Base-by-base conservation (phyloP, 2,113 vertebrate species). In the Elachura formosa region DNA sequence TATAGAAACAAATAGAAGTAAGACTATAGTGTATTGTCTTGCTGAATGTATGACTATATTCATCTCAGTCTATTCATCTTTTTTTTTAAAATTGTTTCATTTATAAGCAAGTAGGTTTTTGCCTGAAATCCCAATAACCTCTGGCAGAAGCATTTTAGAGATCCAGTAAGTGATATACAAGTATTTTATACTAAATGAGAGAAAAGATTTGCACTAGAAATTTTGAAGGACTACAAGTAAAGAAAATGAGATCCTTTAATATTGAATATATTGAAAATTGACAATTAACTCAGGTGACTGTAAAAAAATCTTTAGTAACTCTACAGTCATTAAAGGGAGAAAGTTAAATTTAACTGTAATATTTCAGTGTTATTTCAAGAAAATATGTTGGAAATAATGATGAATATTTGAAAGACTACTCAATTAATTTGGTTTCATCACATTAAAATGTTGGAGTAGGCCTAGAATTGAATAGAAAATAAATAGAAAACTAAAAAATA, bases 11-110 rank as follows among this genome's bases (percentile, higher is more conserved):
- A 83, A 84, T 61, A 61, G 58, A 94, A 95, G 87, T 74, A 56
- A 68, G 33, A 49, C 48, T 87, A 21, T 46, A 71, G 21, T 38
- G 4, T 69, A 26, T 90, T 64, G 25, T 58, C 29, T 80, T 94
- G 58, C 40, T 80, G 48, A 85, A 91, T 84, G 20, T 61, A 74
- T 73, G 34, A 84, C 41, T 71, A 22, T 69, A 73, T 75, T 34
- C 24, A 49, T 71, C 71, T 83, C 67, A 74, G 34, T 71, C 59
- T 93, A 33, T 87, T 78, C 36, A 64, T 76, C 61, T 93, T 94
- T 80, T 95, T 72, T n/a, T n/a, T n/a, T n/a, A 94, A 81, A 69
- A 84, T 85, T 7, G 29, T 93, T 94, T 86, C 51, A 56, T 92
- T 93, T 94, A 71, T 59, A 85, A 95, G 62, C 48, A 87, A 77